phyloP scores from a whole-genome alignment of 2,888 invertebrate species.

The Stictocephala bisonia region DNA sequence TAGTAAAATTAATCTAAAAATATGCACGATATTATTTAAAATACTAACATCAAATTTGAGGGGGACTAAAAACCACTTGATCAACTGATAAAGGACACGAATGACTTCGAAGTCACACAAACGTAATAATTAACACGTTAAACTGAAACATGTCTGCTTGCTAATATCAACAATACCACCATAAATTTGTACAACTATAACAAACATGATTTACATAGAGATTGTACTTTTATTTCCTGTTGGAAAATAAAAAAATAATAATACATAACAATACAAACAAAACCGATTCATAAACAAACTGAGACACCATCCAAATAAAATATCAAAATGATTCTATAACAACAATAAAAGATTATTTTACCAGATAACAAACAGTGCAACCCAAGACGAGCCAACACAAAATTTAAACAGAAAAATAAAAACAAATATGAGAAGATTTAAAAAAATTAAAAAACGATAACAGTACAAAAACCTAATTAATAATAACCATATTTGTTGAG shows the following conservation, averaged over 20 bases:
- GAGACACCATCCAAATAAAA: conserved; percentile 25
- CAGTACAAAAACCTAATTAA: conserved; percentile 26
- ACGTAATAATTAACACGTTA: no score
- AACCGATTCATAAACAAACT: conserved; percentile 20
- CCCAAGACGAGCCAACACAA: background rate
- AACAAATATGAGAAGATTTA: conserved; percentile 18
- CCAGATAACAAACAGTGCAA: background rate
- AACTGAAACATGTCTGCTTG: no score
- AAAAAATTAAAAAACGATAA: conserved; percentile 26
- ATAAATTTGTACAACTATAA: no score
- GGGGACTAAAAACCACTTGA: no score
- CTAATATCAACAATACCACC: no score
- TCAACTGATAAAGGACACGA: no score
- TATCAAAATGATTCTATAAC: conserved; percentile 32
- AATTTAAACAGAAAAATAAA: conserved; percentile 11
- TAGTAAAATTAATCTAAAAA: no score
- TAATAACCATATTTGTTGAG: conserved; percentile 1
- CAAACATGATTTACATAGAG: no score
- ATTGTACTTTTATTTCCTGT: background rate
- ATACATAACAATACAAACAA: background rate
- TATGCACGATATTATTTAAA: no score
- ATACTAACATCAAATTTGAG: no score
- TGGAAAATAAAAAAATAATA: background rate
- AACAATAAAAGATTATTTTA: conserved; percentile 15
- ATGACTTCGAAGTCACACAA: no score